phyloP scores from a whole-genome alignment of 2,797 vertebrate species.

The Parauchenoglanis ngamensis region DNA sequence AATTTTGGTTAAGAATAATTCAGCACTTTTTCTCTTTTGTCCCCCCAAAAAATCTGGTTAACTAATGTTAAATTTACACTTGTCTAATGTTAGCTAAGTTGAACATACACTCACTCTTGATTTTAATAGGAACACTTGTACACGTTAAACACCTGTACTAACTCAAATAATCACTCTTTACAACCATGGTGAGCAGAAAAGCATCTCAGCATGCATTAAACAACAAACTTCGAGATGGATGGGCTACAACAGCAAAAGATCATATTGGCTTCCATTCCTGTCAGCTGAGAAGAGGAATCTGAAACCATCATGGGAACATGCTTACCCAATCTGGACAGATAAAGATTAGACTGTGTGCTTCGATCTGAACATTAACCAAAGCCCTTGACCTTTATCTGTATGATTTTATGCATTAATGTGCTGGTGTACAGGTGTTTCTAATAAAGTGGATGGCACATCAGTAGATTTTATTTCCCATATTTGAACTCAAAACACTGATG shows the following conservation, averaged over 20 bases:
- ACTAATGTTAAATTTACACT: background rate
- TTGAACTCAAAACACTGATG: background rate
- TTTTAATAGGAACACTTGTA: background rate
- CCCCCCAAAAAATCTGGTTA: background rate
- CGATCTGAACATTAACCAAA: background rate
- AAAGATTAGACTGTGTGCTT: background rate
- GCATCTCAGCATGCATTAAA: background rate
- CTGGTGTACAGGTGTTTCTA: background rate
- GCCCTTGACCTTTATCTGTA: background rate
- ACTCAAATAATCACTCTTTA: background rate
- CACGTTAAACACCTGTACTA: background rate
- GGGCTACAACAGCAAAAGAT: background rate
- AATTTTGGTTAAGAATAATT: background rate
- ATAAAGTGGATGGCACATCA: background rate
- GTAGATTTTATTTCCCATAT: background rate
- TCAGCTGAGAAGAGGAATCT: background rate
- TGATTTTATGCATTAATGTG: background rate
- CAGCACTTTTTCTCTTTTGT: background rate
- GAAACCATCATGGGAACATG: background rate
- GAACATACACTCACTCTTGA: background rate
- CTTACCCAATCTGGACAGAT: background rate
- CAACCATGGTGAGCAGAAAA: background rate
- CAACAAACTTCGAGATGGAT: background rate
- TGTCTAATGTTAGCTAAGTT: background rate
- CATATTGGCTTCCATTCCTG: background rate